Conservation (phyloP, 2,113 vertebrate genomes). For the Ceyx cyanopectus region DNA sequence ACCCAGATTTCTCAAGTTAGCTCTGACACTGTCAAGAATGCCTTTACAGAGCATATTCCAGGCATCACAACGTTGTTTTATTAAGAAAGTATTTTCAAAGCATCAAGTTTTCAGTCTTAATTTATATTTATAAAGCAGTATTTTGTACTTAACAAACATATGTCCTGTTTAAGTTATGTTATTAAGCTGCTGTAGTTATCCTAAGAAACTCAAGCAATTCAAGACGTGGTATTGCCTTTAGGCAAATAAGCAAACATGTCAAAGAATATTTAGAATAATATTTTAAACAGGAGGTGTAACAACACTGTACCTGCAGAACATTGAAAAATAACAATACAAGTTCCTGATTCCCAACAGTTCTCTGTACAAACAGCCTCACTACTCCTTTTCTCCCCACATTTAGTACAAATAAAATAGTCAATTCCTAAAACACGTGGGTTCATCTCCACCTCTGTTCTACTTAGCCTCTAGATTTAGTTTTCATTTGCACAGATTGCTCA, state of each 20-base stretch:
- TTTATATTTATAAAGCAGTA: slow-evolving; percentile 57
- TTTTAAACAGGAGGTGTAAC: slow-evolving; percentile 11
- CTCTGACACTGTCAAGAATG: background rate
- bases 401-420: background rate
- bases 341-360: background rate
- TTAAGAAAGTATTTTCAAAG: slow-evolving; percentile 1
- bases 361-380: background rate
- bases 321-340: background rate
- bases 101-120: slow-evolving; percentile 31
- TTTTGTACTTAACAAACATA: slow-evolving; percentile 32
- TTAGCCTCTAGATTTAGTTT: background rate
- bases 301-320: background rate
- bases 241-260: slow-evolving; percentile 47
- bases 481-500: background rate
- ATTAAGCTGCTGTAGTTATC: slow-evolving; percentile 56
- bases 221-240: background rate
- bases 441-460: background rate
- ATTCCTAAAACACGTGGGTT: background rate
- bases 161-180: background rate
- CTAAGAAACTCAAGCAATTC: slow-evolving; percentile 39
- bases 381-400: background rate
- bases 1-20: background rate
- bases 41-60: background rate
- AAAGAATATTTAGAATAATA: background rate
- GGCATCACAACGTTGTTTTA: background rate